Evolutionary conservation across 2,113 vertebrate genomes (phyloP), one percentile per base, ranked within the genome.

Genomic region (Cygnus buccinator): DNA sequence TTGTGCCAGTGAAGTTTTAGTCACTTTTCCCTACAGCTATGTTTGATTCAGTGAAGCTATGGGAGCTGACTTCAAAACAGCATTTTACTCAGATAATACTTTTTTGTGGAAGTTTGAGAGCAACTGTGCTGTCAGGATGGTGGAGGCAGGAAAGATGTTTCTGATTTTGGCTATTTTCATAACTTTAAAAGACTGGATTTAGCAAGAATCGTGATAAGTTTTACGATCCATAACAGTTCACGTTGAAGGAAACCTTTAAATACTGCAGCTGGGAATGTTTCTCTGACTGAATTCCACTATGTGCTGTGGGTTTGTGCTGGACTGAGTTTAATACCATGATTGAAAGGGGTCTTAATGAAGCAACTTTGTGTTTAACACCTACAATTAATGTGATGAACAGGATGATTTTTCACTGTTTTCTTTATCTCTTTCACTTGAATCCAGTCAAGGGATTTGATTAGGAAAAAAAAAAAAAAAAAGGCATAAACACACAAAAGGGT

Each of bases 1-100:
- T 95, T 90, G 67, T 63, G 44, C 54, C 82, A 76, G 15, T 43
- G 85, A 91, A 87, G 58, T 85, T 92, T 70, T 35, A 86, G 59
- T 76, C 63, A 82, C 75, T 90, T 78, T 86, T 16, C 37, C 85
- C 67, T 58, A 28, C 50, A 88, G 79, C 82, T 76, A 73, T 39
- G 6, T 25, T 87, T 72, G n/a, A 73, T 61, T 17, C 67, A 77
- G 12, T 70, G 59, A 88, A 94, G 16, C 23, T 57, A 26, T 50
- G 23, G 41, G 66, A 85, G 20, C 31, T 86, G 37, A 50, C 35
- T 81, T 31, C 39, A 90, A 93, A 94, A 35, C 10, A 84, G 8
- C 0, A 0, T 81, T 92, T 93, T 37, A 55, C 31, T 71, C 52
- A 78, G 41, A 81, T 44, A 73, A 81, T 43, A 48, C 9, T 37